Base-by-base conservation (phyloP, 2,888 invertebrate genomes). In the Acrobasis suavella region DNA sequence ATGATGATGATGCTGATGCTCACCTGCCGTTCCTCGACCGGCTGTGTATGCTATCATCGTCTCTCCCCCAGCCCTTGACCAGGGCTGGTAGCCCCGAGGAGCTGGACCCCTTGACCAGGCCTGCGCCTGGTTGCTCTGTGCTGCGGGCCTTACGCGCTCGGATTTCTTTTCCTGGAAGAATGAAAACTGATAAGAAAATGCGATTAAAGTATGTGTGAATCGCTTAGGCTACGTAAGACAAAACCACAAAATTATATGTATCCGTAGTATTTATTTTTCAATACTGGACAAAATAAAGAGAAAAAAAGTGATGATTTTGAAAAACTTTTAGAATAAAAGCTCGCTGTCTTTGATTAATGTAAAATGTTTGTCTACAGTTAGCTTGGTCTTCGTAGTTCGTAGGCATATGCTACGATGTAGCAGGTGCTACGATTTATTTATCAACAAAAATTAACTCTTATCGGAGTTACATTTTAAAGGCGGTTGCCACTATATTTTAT, bases 1-100 rank as follows among this genome's bases (percentile, higher is more conserved):
- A n/a, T n/a, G n/a, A n/a, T n/a, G n/a, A n/a, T n/a, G n/a, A n/a
- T n/a, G n/a, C n/a, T n/a, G n/a, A 39, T 39, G 42, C 72, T 65
- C 65, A 90, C 92, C 91, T 92, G 67, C 89, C 89, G 71, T 80
- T 89, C 63, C 91, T 83, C 0, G 89, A 89, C 32, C 84, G 75
- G 69, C 86, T 87, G 16, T 75, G 78, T 9, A 89, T 37, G 70
- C 90, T 91, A 52, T 87, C 86, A 16, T 88, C 86, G 51, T 86
- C 85, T 15, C 82, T 73, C 3, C 74, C 81, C 87, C 87, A 89
- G 50, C 62, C 71, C 63, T 84, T 86, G 49, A 73, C 81, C 5
- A 92, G 74, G 5, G 85, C 78, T 2, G 91, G 92, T 1, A 92
- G 81, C 0, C 84, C 87, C 0, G 80, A 69, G 1, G 83, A 78